Evolutionary conservation across 2,113 vertebrate genomes (phyloP).

Genomic region (Marmota flaviventris): DNA sequence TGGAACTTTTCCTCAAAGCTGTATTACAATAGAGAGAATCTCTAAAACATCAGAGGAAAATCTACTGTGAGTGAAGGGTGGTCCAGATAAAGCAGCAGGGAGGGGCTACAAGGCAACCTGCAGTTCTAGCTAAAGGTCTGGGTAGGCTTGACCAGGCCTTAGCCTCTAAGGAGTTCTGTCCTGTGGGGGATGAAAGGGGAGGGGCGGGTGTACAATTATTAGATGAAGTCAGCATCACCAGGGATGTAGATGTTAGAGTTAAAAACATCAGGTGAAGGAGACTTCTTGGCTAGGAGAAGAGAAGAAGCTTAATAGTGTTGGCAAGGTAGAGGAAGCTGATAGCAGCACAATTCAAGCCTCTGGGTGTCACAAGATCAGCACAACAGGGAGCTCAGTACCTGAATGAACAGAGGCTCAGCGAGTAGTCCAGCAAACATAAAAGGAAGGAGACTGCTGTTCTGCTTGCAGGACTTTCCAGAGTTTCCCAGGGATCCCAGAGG

Average conservation of each 20-base stretch:
- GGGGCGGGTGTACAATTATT: background rate
- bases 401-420: background rate
- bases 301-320: background rate
- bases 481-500: background rate
- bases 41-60: background rate
- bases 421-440: background rate
- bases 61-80: background rate
- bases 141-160: background rate
- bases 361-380: accelerated
- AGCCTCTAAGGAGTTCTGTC: background rate
- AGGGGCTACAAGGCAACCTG: background rate
- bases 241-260: background rate
- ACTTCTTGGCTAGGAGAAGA: background rate
- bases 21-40: background rate
- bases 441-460: background rate
- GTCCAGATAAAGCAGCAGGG: background rate
- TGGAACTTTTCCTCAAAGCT: background rate
- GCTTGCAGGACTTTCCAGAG: background rate
- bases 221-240: background rate
- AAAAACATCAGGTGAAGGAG: background rate
- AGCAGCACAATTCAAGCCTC: background rate
- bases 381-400: background rate
- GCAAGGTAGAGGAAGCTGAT: background rate
- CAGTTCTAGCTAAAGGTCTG: background rate
- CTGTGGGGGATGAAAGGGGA: background rate